Base-by-base conservation (phyloP, 2,113 vertebrate species). In the Gadus macrocephalus region DNA sequence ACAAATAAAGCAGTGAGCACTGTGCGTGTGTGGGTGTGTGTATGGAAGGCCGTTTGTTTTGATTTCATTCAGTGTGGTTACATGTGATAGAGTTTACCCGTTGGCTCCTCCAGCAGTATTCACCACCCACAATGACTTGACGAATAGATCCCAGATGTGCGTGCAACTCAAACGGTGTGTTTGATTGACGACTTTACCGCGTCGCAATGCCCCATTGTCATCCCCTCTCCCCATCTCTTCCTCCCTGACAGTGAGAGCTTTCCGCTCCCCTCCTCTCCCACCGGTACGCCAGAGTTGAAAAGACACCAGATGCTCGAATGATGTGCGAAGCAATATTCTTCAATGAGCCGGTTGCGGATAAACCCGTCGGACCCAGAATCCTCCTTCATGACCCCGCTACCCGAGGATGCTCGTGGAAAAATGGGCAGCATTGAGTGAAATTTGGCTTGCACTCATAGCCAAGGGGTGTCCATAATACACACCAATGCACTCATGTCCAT, bases 111-210 rank as follows among this genome's bases (percentile, higher is more conserved):
- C 65, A 69, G 68, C 65, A 81, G 75, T 82, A 79, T 85, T 90
- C 81, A 82, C 65, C 78, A 70, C 79, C 82, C 85, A 76, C 84
- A 77, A 79, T 75, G 81, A 76, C 76, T 19, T 77, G 76, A 86
- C 73, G 64, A 87, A 89, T 84, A 67, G 69, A 58, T 76, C 85
- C 81, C 87, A 90, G 84, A 89, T 91, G 88, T 70, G 71, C 63
- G 81, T 77, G 58, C 82, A 85, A 80, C 64, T 31, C 28, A 79
- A 82, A 78, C 61, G 53, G 62, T 71, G 53, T 4, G 53, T 68
- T 79, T 5, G 68, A 81, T 53, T 84, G 42, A 78, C 61, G 68
- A 67, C 25, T 80, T 69, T 79, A n/a, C 56, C 64, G 19, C 77
- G 79, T 74, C 73, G 72, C 69, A 83, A 76, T 67, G 53, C 65